phyloP scores from a whole-genome alignment of 1,140 invertebrate genomes.

The Diachasmimorpha longicaudata region DNA sequence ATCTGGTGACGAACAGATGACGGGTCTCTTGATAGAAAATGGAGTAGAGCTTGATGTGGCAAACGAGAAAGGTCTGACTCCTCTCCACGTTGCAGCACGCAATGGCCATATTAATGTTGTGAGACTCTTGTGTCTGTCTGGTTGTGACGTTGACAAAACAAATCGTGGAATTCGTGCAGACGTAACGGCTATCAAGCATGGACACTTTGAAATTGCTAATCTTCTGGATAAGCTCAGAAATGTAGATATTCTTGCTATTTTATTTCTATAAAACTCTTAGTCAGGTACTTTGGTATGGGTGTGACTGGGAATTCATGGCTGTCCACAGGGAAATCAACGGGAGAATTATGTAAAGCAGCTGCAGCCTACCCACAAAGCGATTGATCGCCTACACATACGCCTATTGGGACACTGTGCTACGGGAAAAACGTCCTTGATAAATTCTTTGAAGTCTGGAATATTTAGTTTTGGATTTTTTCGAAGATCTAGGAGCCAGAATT shows the following conservation, averaged over 20 bases:
- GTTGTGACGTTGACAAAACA: conserved; percentile 72
- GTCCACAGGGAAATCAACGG: conserved; percentile 56
- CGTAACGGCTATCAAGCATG: conserved; percentile 81
- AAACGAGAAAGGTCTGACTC: conserved; percentile 73
- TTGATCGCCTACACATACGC: conserved; percentile 77
- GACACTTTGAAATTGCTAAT: conserved; percentile 76
- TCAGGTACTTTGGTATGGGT: too few species aligned
- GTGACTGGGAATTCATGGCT: conserved; percentile 3
- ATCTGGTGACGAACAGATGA: conserved; percentile 72
- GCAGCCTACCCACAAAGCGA: conserved; percentile 68
- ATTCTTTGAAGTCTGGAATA: conserved; percentile 74
- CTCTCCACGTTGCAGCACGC: conserved; percentile 78
- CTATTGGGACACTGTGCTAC: conserved; percentile 79
- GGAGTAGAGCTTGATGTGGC: conserved; percentile 75
- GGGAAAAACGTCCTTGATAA: conserved; percentile 78
- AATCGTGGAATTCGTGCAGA: conserved; percentile 80
- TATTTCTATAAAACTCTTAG: not conserved
- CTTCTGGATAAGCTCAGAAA: conserved; percentile 74
- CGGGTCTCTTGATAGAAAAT: conserved; percentile 76
- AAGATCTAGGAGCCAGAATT: conserved; percentile 62
- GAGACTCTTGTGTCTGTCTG: conserved; percentile 75
- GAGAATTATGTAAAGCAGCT: conserved; percentile 76
- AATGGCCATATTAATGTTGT: conserved; percentile 79
- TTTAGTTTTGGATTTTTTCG: conserved; percentile 71
- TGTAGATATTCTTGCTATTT: conserved; percentile 57